Evolutionary conservation across 2,113 vertebrate genomes (phyloP).

Genomic region (Thunnus maccoyii): DNA sequence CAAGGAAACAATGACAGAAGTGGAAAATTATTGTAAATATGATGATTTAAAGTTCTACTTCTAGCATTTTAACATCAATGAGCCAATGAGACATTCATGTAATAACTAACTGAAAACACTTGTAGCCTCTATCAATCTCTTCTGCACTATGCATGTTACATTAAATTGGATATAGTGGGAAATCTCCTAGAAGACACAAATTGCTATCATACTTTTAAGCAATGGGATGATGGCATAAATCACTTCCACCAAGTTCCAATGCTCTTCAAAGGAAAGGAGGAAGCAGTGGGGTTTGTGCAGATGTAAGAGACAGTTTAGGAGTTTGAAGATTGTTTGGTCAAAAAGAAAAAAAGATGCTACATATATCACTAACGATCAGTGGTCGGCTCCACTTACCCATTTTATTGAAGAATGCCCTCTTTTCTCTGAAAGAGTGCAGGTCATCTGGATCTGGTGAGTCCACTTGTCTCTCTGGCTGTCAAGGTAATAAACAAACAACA

Average conservation of each 20-base stretch:
- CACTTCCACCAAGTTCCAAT: too few relatives aligned
- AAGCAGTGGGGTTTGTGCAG: too few relatives aligned
- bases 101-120: not conserved
- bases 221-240: too few relatives aligned
- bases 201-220: not conserved
- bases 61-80: not conserved
- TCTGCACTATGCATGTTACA: not conserved
- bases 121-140: not conserved
- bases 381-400: constrained; percentile 84
- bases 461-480: constrained; percentile 44
- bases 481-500: constrained; percentile 1
- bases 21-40: not conserved
- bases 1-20: not conserved
- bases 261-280: too few relatives aligned
- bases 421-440: constrained; percentile 87
- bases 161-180: not conserved
- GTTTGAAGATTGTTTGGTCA: too few relatives aligned
- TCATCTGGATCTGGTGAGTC: constrained; percentile 47
- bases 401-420: constrained; percentile 91
- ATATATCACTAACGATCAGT: not conserved
- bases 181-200: not conserved
- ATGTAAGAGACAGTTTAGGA: too few relatives aligned
- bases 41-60: not conserved
- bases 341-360: too few relatives aligned
- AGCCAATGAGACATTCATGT: not conserved